phyloP scores from a whole-genome alignment of 2,113 vertebrate genomes.

The Marcusenius ussheri region DNA sequence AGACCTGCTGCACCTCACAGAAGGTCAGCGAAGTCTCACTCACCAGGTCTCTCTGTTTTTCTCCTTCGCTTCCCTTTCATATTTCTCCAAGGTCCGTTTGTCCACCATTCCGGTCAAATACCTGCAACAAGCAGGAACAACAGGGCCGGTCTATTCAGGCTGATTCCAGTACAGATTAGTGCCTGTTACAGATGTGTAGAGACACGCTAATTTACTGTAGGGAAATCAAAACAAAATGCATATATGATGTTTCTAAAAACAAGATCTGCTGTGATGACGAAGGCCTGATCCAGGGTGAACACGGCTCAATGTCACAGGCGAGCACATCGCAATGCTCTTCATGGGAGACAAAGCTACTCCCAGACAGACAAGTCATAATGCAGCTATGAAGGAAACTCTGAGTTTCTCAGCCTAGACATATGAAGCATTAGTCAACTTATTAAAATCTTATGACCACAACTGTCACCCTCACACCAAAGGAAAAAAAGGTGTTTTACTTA shows the following conservation, averaged over 20 bases:
- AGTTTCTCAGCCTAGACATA: background rate
- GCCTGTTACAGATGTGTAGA: background rate
- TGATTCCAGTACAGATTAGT: background rate
- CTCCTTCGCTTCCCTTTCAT: conserved; percentile 97
- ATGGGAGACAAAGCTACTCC: background rate
- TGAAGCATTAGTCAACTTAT: background rate
- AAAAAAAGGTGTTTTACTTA: conserved; percentile 58
- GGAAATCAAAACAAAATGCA: background rate
- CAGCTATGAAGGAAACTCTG: background rate
- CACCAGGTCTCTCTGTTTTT: conserved; percentile 99
- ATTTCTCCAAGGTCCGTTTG: conserved; percentile 97
- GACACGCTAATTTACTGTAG: background rate
- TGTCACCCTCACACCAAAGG: background rate
- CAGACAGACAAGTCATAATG: background rate
- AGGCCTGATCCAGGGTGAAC: background rate
- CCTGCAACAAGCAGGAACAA: conserved; percentile 54
- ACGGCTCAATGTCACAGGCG: background rate
- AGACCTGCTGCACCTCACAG: background rate
- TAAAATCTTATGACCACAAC: background rate
- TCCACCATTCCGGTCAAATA: conserved; percentile 99
- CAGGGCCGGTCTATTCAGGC: background rate
- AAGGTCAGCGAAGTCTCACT: conserved; percentile 27
- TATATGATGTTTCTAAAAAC: background rate
- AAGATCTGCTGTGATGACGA: background rate
- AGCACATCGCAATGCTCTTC: background rate